phyloP scores from a whole-genome alignment of 2,888 invertebrate species.

The Melanostoma mellinum region DNA sequence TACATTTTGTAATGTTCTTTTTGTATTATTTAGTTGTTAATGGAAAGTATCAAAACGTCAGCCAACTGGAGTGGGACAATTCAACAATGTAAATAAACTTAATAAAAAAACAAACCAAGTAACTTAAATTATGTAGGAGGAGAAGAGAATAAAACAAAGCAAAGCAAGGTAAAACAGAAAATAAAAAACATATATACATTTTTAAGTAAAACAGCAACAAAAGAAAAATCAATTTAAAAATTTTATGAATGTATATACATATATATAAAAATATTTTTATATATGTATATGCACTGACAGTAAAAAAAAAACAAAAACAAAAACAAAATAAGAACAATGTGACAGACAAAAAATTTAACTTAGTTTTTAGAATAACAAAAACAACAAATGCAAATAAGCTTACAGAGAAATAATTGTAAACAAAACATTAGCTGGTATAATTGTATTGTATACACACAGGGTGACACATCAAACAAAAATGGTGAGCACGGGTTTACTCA shows the following conservation, averaged over 20 bases:
- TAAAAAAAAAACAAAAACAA: conserved; percentile 5
- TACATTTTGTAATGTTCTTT: conserved; percentile 19
- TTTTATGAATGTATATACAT: conserved; percentile 5
- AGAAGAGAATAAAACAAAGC: conserved; percentile 19
- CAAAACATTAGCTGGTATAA: conserved; percentile 49
- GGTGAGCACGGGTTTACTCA: conserved; percentile 56
- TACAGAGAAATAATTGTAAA: conserved; percentile 40
- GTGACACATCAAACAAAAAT: conserved; percentile 45
- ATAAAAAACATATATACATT: conserved; percentile 1
- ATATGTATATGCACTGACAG: not conserved
- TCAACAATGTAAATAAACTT: conserved; percentile 86
- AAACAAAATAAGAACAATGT: conserved; percentile 20
- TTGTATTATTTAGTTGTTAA: conserved; percentile 76
- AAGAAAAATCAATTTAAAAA: conserved; percentile 32
- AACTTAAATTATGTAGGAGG: conserved; percentile 35
- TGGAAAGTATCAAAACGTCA: conserved; percentile 87
- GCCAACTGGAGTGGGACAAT: conserved; percentile 91
- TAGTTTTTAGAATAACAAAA: conserved; percentile 32
- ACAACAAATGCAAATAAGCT: conserved; percentile 55
- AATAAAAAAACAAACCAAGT: conserved; percentile 14
- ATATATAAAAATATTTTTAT: conserved; percentile 11
- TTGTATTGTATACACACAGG: conserved; percentile 48
- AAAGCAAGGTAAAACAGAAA: conserved; percentile 20
- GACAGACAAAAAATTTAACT: conserved; percentile 38
- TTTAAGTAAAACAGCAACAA: conserved; percentile 33